Percentiles rank a stretch among this genome's conserved stretches.
These are phyloP conservation scores for Cephalotes varians DNA, from an alignment of 2,888 invertebrate species.

Conservation along the genomic window DNA sequence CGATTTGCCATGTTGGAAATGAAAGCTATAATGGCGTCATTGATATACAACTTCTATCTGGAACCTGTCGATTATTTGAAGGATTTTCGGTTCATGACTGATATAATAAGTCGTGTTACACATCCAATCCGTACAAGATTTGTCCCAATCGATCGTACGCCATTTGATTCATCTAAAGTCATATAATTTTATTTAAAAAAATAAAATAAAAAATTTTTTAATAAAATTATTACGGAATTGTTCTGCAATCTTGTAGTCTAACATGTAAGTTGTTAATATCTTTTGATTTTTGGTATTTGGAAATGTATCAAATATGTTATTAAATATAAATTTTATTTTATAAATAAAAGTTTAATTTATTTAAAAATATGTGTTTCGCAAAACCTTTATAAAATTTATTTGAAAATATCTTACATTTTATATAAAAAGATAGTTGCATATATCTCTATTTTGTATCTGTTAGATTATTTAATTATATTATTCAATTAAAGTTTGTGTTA, in stretches of 20 bases:
- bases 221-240: not conserved
- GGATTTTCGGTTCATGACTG: conserved; percentile 60
- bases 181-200: not conserved
- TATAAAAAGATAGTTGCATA: too few species aligned
- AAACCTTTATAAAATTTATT: too few species aligned
- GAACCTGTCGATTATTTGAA: conserved; percentile 77
- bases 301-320: too few species aligned
- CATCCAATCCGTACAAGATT: conserved; percentile 74
- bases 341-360: too few species aligned
- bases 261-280: not conserved
- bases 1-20: conserved; percentile 78
- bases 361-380: too few species aligned
- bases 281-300: too few species aligned
- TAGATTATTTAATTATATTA: too few species aligned
- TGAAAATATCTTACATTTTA: too few species aligned
- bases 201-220: not conserved
- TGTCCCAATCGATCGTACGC: conserved; percentile 53
- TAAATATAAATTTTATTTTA: too few species aligned
- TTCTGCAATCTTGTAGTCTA: not conserved
- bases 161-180: not conserved
- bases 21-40: conserved; percentile 72
- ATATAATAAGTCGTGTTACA: conserved; percentile 73
- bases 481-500: too few species aligned
- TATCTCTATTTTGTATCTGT: too few species aligned
- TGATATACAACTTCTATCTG: conserved; percentile 75